Base-by-base conservation (phyloP, 1,140 invertebrate genomes). In the Sycobia sp. region DNA sequence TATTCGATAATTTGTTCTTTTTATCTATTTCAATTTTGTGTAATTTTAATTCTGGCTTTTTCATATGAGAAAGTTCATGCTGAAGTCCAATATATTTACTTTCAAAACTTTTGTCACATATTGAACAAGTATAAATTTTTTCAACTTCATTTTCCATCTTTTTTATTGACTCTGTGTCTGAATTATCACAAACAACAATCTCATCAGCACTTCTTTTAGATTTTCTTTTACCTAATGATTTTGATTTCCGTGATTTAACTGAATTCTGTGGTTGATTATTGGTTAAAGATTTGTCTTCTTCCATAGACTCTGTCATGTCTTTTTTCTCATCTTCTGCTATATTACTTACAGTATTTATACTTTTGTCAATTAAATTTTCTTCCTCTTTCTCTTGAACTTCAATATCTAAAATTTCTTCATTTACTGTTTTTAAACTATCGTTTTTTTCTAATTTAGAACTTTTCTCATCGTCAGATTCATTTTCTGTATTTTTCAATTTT, bases 61-160 rank as follows among this genome's bases (percentile, higher is more conserved):
- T 79, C 7, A 68, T 70, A 53, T 80, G 79, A 0, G 70, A 70
- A 7, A 81, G 47, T 58, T 73, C 69, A 27, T 81, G 79, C 9
- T 67, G 55, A 11, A 72, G 59, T 18, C 69, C 71, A 32, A 67
- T 56, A 2, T 74, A 39, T 53, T 75, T 79, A 20, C 54, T 76
- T 29, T 73, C 69, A 49, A 69, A 79, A n/a, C 64, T 67, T 25
- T 70, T 65, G 9, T 54, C 56, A 27, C 78, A 80, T n/a, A 70
- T 62, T 3, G 66, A 65, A n/a, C 78, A 80, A 7, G 49, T 55
- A 18, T 74, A 75, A 1, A 58, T 25, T 14, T 8, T n/a, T 11
- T 57, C 44, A 14, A 29, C 25, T 46, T 11, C 20, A 10, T 56
- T 25, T 20, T 49, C 25, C 34, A 13, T 32, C 23, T 34, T 43